Base-by-base conservation (phyloP, 2,888 invertebrate species). In the Strigamia crassipes region DNA sequence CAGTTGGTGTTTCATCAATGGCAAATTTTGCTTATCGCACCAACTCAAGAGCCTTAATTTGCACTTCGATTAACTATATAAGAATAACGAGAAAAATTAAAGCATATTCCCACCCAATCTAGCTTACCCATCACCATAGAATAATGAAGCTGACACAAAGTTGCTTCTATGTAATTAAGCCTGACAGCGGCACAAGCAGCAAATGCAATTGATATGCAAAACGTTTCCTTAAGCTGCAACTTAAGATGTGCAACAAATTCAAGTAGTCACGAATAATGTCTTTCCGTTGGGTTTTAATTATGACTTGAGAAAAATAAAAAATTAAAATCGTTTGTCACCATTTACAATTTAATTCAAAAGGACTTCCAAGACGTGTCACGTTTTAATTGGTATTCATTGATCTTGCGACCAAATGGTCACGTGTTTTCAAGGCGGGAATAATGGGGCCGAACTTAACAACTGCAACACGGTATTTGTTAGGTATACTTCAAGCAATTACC, bases 101-200 rank as follows among this genome's bases (percentile, higher is more conserved):
- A 66, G 66, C 66, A 27, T 66, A 66, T 66, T 66, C 10, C 66
- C 31, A 66, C 66, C 31, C 66, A 66, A 23, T 66, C 66, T 66
- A 23, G 27, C 4, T 31, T 66, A 23, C 66, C 66, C 27, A 31
- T 31, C 66, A 66, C 27, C 66, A 66, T 23, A 66, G 66, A 66
- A 66, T 66, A 66, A 66, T 66, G 66, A 66, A 66, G 66, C 66
- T 66, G 66, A 66, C 66, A 66, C 66, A 66, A 66, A 66, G 66
- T 66, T 66, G 13, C 66, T 66, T 66, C 66, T 66, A 66, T 66
- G 66, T 66, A 66, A 66, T 66, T 66, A 66, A 66, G 15, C 66
- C 66, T 66, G 66, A 66, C 66, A 66, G 66, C 66, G 27, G 66
- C 66, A 66, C 66, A 66, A 66, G 27, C 66, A 66, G 15, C 66